Percentiles rank a stretch among this genome's conserved stretches.
These are phyloP conservation scores for Geodia barretti DNA, from an alignment of 37 sponge, comb jelly and placozoan species.

Conservation along the genomic window DNA sequence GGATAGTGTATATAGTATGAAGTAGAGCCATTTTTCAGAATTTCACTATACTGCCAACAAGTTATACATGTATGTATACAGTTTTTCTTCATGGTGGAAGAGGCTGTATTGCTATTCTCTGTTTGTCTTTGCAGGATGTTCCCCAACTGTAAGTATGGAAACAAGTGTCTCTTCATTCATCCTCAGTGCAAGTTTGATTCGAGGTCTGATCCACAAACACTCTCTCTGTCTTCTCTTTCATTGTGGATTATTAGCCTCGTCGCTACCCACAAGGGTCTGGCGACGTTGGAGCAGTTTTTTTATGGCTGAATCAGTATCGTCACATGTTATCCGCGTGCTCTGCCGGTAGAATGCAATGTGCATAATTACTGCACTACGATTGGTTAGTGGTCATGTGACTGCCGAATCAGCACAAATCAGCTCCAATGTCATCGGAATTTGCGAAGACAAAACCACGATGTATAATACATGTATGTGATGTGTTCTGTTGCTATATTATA, in stretches of 20 bases:
- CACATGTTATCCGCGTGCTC: not conserved
- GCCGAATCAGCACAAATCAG: too few species aligned
- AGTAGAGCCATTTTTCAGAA: too few species aligned
- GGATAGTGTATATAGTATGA: too few species aligned
- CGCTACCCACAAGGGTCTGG: not conserved
- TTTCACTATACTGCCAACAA: too few species aligned
- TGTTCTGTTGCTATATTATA: not conserved
- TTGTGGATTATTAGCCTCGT: too few species aligned
- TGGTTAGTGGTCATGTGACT: too few species aligned
- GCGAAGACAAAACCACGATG: not conserved
- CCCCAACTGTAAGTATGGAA: slow-evolving; percentile 83
- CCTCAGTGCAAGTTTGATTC: slow-evolving; percentile 86
- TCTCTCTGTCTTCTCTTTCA: not conserved
- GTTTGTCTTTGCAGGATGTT: slow-evolving; percentile 37
- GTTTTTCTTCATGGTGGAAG: not conserved
- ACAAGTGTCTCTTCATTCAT: slow-evolving; percentile 77
- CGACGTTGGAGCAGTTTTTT: too few species aligned
- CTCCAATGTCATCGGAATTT: too few species aligned
- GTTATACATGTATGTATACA: not conserved
- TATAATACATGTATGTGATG: not conserved
- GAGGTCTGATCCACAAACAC: slow-evolving; percentile 25
- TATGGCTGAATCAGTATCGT: not conserved
- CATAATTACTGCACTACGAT: too few species aligned
- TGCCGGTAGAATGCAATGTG: too few species aligned
- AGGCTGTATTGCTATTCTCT: not conserved